Percentiles rank a stretch among this genome's conserved stretches.
Conservation (phyloP, 1,140 invertebrate species). For the Caenorhabditis inopinata region DNA sequence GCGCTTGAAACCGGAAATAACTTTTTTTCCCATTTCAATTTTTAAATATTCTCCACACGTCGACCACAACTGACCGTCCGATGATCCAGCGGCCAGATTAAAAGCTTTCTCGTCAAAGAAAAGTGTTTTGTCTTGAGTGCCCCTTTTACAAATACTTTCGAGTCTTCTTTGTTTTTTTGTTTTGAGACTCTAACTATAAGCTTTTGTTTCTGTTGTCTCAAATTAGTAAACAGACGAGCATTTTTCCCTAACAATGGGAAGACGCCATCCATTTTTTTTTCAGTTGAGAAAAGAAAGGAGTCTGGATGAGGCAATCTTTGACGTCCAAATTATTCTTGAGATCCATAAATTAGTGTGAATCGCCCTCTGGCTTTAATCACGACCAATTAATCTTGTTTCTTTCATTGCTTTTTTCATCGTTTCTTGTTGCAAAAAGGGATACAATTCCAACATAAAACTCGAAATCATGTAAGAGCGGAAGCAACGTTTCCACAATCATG, state of each 20-base stretch:
- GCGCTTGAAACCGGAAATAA: neutral
- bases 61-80: neutral
- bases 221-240: conserved; percentile 25
- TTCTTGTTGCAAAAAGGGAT: neutral
- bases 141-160: neutral
- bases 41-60: neutral
- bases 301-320: neutral
- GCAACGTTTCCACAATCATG: neutral
- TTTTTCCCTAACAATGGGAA: neutral
- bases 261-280: neutral
- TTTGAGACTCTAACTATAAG: neutral
- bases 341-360: neutral
- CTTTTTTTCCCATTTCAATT: neutral
- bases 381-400: neutral
- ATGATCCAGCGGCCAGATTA: neutral
- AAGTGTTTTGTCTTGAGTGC: neutral
- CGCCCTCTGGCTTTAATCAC: neutral
- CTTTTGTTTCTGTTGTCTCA: neutral
- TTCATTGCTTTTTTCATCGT: neutral
- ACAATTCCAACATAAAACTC: neutral
- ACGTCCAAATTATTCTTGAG: neutral
- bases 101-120: neutral
- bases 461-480: too few species aligned
- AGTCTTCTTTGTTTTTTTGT: neutral
- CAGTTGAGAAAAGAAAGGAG: too few species aligned